A percentile compares a stretch with the other conserved stretches of the same genome.
phyloP scores from a whole-genome alignment of 2,797 vertebrate genomes.

The Arrhamphus sclerolepis region DNA sequence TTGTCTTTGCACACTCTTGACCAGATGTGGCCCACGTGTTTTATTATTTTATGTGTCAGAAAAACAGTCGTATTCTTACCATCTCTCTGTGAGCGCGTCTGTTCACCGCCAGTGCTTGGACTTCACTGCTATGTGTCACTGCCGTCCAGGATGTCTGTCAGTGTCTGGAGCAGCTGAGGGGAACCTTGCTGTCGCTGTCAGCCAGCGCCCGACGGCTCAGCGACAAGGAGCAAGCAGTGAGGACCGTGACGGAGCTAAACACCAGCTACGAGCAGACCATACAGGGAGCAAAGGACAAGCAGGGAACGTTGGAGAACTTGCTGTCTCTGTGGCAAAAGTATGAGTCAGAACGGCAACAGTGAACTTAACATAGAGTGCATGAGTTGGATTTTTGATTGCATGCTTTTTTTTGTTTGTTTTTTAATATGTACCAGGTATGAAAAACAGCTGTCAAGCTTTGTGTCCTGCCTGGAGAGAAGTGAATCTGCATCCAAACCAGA shows the following conservation, averaged over 20 bases:
- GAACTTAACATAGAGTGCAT: too few relatives aligned
- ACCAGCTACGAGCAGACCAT: constrained; percentile 75
- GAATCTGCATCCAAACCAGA: constrained; percentile 80
- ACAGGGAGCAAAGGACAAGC: constrained; percentile 83
- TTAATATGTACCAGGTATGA: constrained; percentile 83
- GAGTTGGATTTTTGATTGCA: too few relatives aligned
- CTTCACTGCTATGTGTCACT: constrained; percentile 22
- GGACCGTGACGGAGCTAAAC: constrained; percentile 78
- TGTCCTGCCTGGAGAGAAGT: constrained; percentile 87
- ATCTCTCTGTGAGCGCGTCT: background rate
- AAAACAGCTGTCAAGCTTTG: constrained; percentile 86
- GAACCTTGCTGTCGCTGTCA: constrained; percentile 79
- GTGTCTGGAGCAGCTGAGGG: constrained; percentile 85
- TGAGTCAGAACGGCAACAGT: background rate
- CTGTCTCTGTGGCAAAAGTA: constrained; percentile 92
- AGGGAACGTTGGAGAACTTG: constrained; percentile 83
- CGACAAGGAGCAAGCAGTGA: constrained; percentile 78
- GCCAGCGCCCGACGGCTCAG: constrained; percentile 83
- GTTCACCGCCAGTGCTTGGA: background rate
- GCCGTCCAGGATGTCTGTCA: constrained; percentile 87
- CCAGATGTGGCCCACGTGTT: too few relatives aligned
- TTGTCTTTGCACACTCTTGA: too few relatives aligned
- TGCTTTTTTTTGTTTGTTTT: constrained; percentile 1
- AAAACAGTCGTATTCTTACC: background rate
- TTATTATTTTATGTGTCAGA: background rate